A percentile compares a stretch with the other conserved stretches of the same genome.
Evolutionary conservation across 2,888 invertebrate species (phyloP).

Genomic region (Pseudeuparius sepicola): DNA sequence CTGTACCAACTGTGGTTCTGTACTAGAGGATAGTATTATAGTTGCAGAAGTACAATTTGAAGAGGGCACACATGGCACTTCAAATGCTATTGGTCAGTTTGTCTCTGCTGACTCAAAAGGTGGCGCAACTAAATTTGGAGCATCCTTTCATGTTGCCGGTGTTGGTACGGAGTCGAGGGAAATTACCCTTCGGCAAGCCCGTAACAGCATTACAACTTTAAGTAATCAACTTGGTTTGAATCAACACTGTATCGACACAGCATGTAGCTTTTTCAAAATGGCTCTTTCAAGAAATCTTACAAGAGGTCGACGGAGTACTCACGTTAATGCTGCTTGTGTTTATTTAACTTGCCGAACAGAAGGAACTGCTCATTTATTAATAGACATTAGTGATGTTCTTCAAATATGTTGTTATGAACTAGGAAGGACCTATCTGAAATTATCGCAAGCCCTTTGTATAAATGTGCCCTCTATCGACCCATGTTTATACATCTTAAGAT

Average conservation of each 20-base stretch:
- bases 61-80: slow-evolving; percentile 81
- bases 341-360: slow-evolving; percentile 95
- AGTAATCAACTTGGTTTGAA: slow-evolving; percentile 82
- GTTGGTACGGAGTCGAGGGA: slow-evolving; percentile 85
- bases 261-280: slow-evolving; percentile 90
- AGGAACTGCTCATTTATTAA: slow-evolving; percentile 87
- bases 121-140: slow-evolving; percentile 71
- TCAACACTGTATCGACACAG: slow-evolving; percentile 86
- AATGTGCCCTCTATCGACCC: slow-evolving; percentile 90
- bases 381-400: slow-evolving; percentile 96
- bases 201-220: slow-evolving; percentile 72
- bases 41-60: slow-evolving; percentile 95
- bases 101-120: slow-evolving; percentile 84
- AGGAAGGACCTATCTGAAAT: slow-evolving; percentile 82
- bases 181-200: slow-evolving; percentile 81
- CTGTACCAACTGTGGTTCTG: slow-evolving; percentile 92
- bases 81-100: slow-evolving; percentile 86
- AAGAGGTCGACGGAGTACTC: slow-evolving; percentile 78
- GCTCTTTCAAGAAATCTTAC: slow-evolving; percentile 76
- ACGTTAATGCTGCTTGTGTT: slow-evolving; percentile 93
- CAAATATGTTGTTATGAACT: slow-evolving; percentile 94
- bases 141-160: slow-evolving; percentile 72
- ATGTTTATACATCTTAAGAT: slow-evolving; percentile 88
- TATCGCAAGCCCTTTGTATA: slow-evolving; percentile 83
- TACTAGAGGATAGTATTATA: slow-evolving; percentile 91